These are phyloP conservation scores for Hyles vespertilio DNA, from an alignment of 1,140 invertebrate genomes.

Conservation along the genomic window DNA sequence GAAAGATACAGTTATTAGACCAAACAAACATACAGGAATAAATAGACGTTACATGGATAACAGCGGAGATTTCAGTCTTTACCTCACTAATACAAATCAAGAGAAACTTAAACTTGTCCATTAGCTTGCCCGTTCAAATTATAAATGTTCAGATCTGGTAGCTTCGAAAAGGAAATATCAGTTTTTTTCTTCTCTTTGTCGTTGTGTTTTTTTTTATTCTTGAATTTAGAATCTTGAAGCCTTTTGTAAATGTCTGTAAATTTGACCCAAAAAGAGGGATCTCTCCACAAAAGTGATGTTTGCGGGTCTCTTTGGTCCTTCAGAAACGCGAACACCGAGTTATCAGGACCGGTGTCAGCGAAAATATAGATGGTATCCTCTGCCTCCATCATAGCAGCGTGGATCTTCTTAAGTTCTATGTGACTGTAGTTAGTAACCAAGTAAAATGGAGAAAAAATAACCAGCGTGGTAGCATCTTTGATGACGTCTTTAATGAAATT, in stretches of 20 bases:
- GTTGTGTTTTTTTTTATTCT: slow-evolving; percentile 10
- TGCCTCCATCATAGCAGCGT: slow-evolving; percentile 58
- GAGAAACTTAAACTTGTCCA: slow-evolving; percentile 57
- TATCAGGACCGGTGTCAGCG: slow-evolving; percentile 56
- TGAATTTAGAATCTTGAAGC: slow-evolving; percentile 1
- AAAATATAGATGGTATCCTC: slow-evolving; percentile 60
- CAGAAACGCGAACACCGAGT: slow-evolving; percentile 62
- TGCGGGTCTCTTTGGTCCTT: slow-evolving; percentile 53
- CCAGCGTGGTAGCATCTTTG: slow-evolving; percentile 28
- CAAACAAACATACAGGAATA: not conserved
- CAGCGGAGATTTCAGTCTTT: slow-evolving; percentile 70
- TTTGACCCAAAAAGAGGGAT: slow-evolving; percentile 54
- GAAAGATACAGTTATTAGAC: not conserved
- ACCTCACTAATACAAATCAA: slow-evolving; percentile 60
- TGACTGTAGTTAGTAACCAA: slow-evolving; percentile 55
- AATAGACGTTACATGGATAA: slow-evolving; percentile 15
- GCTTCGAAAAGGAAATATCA: slow-evolving; percentile 34
- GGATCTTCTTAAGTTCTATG: slow-evolving; percentile 65
- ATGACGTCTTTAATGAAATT: slow-evolving; percentile 32
- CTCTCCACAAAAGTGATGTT: slow-evolving; percentile 51
- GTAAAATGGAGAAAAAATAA: slow-evolving; percentile 63
- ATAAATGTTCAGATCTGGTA: slow-evolving; percentile 44
- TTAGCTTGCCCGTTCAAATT: slow-evolving; percentile 44
- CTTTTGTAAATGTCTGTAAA: slow-evolving; percentile 24
- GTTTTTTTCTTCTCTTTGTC: slow-evolving; percentile 11